Evolutionary conservation across 2,113 vertebrate genomes (phyloP), one percentile per base, ranked within the genome.

Genomic region (Lophochroa leadbeateri): DNA sequence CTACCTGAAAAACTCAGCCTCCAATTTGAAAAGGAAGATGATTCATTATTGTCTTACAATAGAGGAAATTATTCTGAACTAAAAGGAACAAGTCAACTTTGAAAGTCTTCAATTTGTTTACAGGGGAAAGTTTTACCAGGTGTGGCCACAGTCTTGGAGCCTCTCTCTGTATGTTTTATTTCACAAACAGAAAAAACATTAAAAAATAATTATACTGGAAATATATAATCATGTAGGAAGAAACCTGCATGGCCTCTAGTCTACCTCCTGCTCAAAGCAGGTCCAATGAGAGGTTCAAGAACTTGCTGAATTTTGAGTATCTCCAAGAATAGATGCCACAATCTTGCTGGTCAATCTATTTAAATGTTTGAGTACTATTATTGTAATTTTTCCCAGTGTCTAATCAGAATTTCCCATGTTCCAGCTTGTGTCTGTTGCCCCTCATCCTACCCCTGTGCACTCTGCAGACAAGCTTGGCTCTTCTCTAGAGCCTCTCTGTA

Each of bases 381-480:
- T 0, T 2, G 24, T 5, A 35, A 8, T 28, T 27, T 31, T 10
- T 6, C 33, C 57, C 25, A 25, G 11, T 4, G 2, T 9, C 55
- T 68, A 74, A 67, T 37, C 47, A 61, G 39, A 72, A 65, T 49
- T 90, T 37, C 19, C 44, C 25, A 65, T 13, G 24, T 47, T 83
- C 29, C 44, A 85, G 23, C 12, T 72, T 50, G 2, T 16, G 29
- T 60, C 70, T 68, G 20, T 14, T 67, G 37, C n/a, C 23, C 76
- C 61, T 82, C 60, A 55, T 37, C n/a, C 44, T 41, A 79, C 19
- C n/a, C 29, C 11, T 7, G 5, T 8, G 17, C 14, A 31, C 27
- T 72, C 79, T 29, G 4, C 27, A 90, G 41, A 76, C 15, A 41
- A 46, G 16, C 6, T 24, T 33, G 41, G n/a, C 31, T 82, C 44